phyloP scores from a whole-genome alignment of 2,888 invertebrate genomes.

The Philaethria dido region DNA sequence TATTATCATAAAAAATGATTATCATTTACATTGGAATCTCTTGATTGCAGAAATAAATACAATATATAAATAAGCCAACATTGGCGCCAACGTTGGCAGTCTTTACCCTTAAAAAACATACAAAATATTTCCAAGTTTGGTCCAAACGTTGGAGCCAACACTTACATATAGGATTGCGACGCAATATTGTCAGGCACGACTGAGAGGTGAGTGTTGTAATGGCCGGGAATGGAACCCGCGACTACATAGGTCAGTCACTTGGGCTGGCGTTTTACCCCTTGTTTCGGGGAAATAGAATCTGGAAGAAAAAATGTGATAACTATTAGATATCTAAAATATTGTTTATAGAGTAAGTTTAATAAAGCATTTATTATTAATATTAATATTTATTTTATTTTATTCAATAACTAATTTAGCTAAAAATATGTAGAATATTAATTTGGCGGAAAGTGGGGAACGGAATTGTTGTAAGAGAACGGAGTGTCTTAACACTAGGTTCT shows the following conservation, averaged over 20 bases:
- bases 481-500: no score
- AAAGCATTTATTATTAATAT: no score
- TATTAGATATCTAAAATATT: no score
- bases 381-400: no score
- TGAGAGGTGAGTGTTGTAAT: constrained; percentile 39
- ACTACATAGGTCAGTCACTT: constrained; percentile 85
- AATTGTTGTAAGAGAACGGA: no score
- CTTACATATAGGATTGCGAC: neutral
- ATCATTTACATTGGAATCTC: neutral
- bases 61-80: neutral
- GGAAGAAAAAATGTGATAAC: constrained; percentile 50
- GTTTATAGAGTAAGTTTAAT: no score
- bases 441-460: no score
- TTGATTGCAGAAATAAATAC: neutral
- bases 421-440: no score
- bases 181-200: neutral
- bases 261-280: constrained; percentile 86
- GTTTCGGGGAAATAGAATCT: constrained; percentile 91
- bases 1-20: neutral
- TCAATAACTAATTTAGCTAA: no score
- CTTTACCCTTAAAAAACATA: neutral
- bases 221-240: constrained; percentile 85
- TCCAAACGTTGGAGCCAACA: neutral
- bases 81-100: no score
- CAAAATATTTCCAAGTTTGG: neutral